phyloP scores from a whole-genome alignment of 2,113 vertebrate species.

The Oceanites oceanicus region DNA sequence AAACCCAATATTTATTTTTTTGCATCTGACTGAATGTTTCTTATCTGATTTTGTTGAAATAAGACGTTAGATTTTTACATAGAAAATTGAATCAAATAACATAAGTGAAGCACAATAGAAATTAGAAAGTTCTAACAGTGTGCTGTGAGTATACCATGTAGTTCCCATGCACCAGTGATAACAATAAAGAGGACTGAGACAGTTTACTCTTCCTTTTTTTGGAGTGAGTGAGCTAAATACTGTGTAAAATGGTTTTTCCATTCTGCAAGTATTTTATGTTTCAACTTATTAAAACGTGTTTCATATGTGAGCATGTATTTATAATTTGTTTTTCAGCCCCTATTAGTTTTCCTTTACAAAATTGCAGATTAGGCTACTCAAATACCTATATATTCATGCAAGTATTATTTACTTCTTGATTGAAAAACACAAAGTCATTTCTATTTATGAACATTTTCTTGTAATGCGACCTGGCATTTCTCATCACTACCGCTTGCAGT shows the following conservation, averaged over 20 bases:
- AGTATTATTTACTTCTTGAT: slow-evolving; percentile 70
- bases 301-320: neutral
- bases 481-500: slow-evolving; percentile 67
- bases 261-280: neutral
- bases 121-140: neutral
- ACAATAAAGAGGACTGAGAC: neutral
- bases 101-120: neutral
- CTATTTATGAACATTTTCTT: slow-evolving; percentile 70
- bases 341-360: slow-evolving; percentile 52
- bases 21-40: neutral
- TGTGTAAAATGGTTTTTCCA: neutral
- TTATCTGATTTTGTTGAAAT: neutral
- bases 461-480: slow-evolving; percentile 71
- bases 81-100: neutral
- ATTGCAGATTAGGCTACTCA: slow-evolving; percentile 29
- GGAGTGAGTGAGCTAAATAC: neutral
- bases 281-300: neutral
- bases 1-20: neutral
- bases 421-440: slow-evolving; percentile 71
- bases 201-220: neutral
- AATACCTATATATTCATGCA: slow-evolving; percentile 36
- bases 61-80: neutral
- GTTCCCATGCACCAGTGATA: neutral
- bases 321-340: neutral
- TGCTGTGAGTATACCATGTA: neutral